Conservation (phyloP, 2,888 invertebrate species). For the Matsumyia berberina region DNA sequence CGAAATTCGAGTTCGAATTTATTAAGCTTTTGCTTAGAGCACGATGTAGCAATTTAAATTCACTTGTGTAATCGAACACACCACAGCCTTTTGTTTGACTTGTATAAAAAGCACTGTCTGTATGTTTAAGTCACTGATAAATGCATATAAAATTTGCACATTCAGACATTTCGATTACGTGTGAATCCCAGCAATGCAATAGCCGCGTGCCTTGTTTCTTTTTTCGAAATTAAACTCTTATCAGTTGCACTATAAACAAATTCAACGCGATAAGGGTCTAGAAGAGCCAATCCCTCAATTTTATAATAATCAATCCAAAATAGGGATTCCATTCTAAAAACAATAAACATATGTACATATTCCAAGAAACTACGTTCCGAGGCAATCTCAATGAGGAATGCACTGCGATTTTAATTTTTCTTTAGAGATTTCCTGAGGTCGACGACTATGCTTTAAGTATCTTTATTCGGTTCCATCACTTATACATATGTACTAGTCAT, state of each 20-base stretch:
- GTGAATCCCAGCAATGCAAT: slow-evolving; percentile 17
- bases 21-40: no score
- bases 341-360: not conserved
- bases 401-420: not conserved
- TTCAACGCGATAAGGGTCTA: not conserved
- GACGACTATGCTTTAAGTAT: slow-evolving; percentile 20
- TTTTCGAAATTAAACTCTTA: slow-evolving; percentile 29
- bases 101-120: slow-evolving; percentile 2
- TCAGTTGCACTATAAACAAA: not conserved
- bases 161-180: slow-evolving; percentile 4
- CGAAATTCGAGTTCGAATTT: not conserved
- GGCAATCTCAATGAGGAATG: not conserved
- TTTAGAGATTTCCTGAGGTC: slow-evolving; percentile 30
- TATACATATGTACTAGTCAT: slow-evolving; percentile 6
- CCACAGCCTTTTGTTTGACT: not conserved
- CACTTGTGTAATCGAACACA: not conserved
- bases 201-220: not conserved
- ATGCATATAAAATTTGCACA: slow-evolving; percentile 2
- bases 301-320: not conserved
- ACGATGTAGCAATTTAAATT: no score
- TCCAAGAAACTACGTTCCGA: not conserved
- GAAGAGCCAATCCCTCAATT: not conserved
- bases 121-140: not conserved
- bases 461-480: slow-evolving; percentile 26
- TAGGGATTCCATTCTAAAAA: not conserved